A percentile compares a stretch with the other conserved stretches of the same genome.
Evolutionary conservation across 2,888 invertebrate species (phyloP).

Genomic region (Psylliodes chrysocephalus): DNA sequence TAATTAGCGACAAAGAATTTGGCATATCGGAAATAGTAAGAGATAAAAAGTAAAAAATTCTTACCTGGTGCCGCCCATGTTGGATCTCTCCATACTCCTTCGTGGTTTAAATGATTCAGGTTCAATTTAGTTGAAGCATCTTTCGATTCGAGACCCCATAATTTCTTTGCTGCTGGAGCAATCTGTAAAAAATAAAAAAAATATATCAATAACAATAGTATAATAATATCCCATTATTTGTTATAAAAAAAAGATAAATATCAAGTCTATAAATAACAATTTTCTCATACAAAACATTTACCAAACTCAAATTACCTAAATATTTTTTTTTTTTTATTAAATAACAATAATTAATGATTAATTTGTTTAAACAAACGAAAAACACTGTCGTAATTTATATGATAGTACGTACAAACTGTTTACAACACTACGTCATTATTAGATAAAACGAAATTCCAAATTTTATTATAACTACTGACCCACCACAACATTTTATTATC

Average conservation of each 20-base stretch:
- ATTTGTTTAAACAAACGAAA: no score
- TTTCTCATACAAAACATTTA: no score
- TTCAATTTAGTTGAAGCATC: slow-evolving; percentile 75
- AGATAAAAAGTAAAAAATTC: background rate
- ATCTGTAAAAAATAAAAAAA: slow-evolving; percentile 71
- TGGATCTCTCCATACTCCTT: slow-evolving; percentile 90
- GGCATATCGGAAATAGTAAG: no score
- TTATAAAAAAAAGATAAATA: no score
- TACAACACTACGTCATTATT: background rate
- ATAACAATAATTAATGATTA: no score
- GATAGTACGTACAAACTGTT: background rate
- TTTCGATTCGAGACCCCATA: slow-evolving; percentile 88
- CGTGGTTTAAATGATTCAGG: slow-evolving; percentile 78
- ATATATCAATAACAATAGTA: no score
- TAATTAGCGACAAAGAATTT: no score
- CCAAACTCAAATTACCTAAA: no score
- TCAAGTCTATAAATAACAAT: no score
- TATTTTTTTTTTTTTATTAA: no score
- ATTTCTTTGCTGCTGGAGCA: slow-evolving; percentile 92
- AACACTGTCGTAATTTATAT: background rate
- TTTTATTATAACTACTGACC: background rate
- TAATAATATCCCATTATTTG: no score
- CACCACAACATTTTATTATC: background rate
- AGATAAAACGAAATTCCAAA: background rate
- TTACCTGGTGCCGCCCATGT: slow-evolving; percentile 93